These are phyloP conservation scores for Potorous gilbertii DNA, from an alignment of 2,797 vertebrate genomes.

Conservation along the genomic window DNA sequence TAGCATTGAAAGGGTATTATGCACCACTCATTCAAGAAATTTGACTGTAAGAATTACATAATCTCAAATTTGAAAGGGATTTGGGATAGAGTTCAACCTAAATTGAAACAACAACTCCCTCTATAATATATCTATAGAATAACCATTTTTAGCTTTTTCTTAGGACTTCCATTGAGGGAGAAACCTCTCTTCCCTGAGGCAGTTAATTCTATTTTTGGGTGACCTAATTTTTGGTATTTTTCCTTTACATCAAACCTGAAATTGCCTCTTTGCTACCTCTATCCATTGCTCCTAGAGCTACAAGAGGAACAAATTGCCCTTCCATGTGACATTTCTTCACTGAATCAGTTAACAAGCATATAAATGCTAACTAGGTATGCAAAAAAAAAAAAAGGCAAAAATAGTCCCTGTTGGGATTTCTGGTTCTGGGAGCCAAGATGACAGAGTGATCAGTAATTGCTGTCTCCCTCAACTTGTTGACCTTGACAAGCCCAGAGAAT, in stretches of 20 bases:
- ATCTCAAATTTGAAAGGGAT: neutral
- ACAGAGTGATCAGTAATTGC: too few species aligned
- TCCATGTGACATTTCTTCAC: neutral
- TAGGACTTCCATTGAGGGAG: neutral
- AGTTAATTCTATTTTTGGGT: neutral
- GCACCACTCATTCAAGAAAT: neutral
- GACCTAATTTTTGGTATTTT: neutral
- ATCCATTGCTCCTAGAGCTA: neutral
- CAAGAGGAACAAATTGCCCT: neutral
- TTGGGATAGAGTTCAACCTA: neutral
- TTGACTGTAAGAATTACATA: neutral
- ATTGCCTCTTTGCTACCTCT: neutral
- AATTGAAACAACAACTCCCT: neutral
- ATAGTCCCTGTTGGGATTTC: neutral
- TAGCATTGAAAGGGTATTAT: neutral
- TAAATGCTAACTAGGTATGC: neutral
- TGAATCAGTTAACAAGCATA: constrained; percentile 5
- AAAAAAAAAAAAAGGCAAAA: neutral
- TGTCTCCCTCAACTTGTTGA: too few species aligned
- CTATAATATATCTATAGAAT: neutral
- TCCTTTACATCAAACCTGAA: neutral
- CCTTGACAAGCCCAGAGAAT: too few species aligned
- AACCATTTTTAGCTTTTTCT: neutral
- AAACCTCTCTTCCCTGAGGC: neutral
- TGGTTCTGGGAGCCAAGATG: too few species aligned